Conservation (phyloP, 2,888 invertebrate genomes). For the Caenorhabditis japonica region DNA sequence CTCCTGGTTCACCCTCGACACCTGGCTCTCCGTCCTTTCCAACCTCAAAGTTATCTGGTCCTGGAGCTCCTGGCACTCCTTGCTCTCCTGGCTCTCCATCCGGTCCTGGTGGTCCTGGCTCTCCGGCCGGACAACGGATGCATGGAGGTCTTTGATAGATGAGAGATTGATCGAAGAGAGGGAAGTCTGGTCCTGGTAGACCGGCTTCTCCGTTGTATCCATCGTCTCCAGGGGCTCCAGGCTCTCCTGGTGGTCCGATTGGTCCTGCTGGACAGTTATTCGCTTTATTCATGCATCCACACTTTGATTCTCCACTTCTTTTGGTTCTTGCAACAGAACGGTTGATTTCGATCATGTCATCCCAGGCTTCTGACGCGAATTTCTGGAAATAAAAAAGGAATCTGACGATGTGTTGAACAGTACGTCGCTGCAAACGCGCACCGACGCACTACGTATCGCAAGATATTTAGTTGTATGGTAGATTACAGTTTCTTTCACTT, state of each 20-base stretch:
- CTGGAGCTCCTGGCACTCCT: slow-evolving; percentile 48
- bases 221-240: slow-evolving; percentile 51
- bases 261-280: slow-evolving; percentile 47
- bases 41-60: slow-evolving; percentile 31
- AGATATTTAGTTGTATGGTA: too few relatives aligned
- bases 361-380: slow-evolving; percentile 51
- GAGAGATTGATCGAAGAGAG: slow-evolving; percentile 35
- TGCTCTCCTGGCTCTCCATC: slow-evolving; percentile 46
- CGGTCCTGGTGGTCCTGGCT: slow-evolving; percentile 47
- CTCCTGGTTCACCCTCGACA: slow-evolving; percentile 42
- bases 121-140: slow-evolving; percentile 44
- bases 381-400: too few relatives aligned
- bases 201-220: slow-evolving; percentile 40
- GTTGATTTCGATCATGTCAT: slow-evolving; percentile 49
- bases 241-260: slow-evolving; percentile 40
- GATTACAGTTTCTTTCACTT: too few relatives aligned
- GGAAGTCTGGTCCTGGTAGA: slow-evolving; percentile 47
- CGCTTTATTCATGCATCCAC: slow-evolving; percentile 40
- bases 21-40: slow-evolving; percentile 44
- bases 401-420: background rate
- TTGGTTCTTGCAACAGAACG: slow-evolving; percentile 25
- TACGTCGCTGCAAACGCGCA: background rate
- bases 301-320: slow-evolving; percentile 42
- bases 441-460: too few relatives aligned
- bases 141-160: slow-evolving; percentile 44